Base-by-base conservation (phyloP, 1,140 invertebrate genomes). In the Anastatus disparis region DNA sequence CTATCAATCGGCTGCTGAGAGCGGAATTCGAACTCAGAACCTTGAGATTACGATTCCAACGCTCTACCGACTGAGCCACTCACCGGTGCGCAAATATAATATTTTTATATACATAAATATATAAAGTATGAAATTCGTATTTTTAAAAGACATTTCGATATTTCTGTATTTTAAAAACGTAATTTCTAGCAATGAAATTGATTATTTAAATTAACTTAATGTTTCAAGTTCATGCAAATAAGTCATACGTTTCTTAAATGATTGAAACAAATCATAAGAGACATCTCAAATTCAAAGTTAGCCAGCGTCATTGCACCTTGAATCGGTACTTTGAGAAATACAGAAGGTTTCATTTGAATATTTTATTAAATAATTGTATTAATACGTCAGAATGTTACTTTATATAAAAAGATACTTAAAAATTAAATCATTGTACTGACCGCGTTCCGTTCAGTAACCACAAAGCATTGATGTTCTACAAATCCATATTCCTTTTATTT, bases 311-410 rank as follows among this genome's bases (percentile, higher is more conserved):
- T 67, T 26, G 24, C 9, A 31, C 55, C 66, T 62, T 64, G 68
- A 74, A 73, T 52, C 71, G 26, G 22, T 17, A 48, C n/a, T n/a
- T 22, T 58, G 70, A 52, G 17, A 68, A 66, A 70, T 62, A 10
- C 44, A 59, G 17, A 65, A 65, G 59, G 13, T 24, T 61, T 71
- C 24, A 82, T 81, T 81, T 80, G 74, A 76, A 82, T 84, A 81
- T 77, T 59, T 81, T 77, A 84, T 84, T 78, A 66, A 76, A 81
- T 82, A 74, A 80, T 75, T 76, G 75, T 59, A 77, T 81, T 79
- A 75, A 69, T 73, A 74, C 26, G 31, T 58, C 59, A 55, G 13
- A 40, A 2, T 24, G 8, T 24, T 12, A 20, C 9, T 22, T 66
- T 29, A 55, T 71, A 70, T 72, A 75, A 72, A 75, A 70, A 59